Evolutionary conservation across 2,797 vertebrate species (phyloP).

Genomic region (Avahi laniger): DNA sequence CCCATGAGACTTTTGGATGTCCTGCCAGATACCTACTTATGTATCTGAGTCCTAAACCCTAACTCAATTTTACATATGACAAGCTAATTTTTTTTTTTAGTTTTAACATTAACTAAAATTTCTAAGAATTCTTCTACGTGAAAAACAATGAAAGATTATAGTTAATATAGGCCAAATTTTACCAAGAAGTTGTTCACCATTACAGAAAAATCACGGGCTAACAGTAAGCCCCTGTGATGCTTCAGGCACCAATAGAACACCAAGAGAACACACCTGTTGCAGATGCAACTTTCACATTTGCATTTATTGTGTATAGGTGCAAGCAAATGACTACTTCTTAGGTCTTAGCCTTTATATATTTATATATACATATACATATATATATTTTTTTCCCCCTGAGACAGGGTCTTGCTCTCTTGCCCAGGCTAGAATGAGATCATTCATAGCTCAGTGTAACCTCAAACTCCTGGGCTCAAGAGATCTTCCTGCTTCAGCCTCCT

Average conservation of each 20-base stretch:
- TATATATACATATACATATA: neutral
- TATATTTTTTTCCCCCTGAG: no score
- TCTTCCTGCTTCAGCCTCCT: neutral
- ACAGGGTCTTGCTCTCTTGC: neutral
- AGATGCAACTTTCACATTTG: neutral
- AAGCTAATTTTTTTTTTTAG: neutral
- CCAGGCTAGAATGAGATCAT: neutral
- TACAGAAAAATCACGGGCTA: slow-evolving; percentile 3
- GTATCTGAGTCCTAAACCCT: neutral
- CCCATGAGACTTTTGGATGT: neutral
- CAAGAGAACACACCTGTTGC: neutral
- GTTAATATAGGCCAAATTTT: neutral
- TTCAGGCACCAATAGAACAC: neutral
- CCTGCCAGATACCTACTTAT: neutral
- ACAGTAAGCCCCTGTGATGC: neutral
- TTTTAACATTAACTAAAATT: neutral
- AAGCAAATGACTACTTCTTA: neutral
- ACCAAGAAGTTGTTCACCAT: neutral
- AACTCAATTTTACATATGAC: neutral
- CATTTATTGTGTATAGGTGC: neutral
- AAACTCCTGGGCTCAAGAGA: neutral
- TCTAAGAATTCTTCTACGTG: neutral
- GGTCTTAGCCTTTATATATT: neutral
- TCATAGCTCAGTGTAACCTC: neutral
- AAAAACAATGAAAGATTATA: neutral